phyloP scores from a whole-genome alignment of 2,797 vertebrate genomes.

The Clarias laeviceps region DNA sequence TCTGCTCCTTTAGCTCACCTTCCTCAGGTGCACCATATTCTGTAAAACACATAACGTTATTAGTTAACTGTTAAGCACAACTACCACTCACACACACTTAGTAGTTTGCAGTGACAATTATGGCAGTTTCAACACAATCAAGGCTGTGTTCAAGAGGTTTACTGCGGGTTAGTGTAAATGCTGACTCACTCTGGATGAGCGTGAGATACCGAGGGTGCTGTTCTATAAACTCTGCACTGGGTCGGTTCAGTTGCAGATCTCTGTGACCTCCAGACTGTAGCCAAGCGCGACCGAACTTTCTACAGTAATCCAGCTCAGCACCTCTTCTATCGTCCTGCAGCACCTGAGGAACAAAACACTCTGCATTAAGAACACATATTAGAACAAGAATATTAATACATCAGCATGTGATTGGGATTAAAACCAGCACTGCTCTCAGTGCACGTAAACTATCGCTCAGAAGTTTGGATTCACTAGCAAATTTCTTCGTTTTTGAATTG shows the following conservation, averaged over 20 bases:
- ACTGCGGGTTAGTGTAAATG: background rate
- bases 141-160: background rate
- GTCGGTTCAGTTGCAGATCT: conserved; percentile 69
- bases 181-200: conserved; percentile 83
- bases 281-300: conserved; percentile 88
- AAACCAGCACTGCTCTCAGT: background rate
- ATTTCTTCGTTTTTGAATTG: too few relatives aligned
- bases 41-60: conserved; percentile 53
- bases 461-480: too few relatives aligned
- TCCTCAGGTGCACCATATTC: conserved; percentile 90
- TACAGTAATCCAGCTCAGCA: conserved; percentile 92
- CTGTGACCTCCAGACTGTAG: conserved; percentile 80
- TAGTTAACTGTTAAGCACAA: background rate
- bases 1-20: conserved; percentile 78
- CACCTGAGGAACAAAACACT: conserved; percentile 71
- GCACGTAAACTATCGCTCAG: too few relatives aligned
- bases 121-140: background rate
- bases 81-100: background rate
- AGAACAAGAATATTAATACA: background rate
- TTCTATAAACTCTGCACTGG: conserved; percentile 74
- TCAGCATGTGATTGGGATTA: background rate
- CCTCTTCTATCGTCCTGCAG: conserved; percentile 79
- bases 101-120: background rate
- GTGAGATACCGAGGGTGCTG: conserved; percentile 83
- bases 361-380: background rate